phyloP scores from a whole-genome alignment of 2,888 invertebrate species.

The Lasius platythorax region DNA sequence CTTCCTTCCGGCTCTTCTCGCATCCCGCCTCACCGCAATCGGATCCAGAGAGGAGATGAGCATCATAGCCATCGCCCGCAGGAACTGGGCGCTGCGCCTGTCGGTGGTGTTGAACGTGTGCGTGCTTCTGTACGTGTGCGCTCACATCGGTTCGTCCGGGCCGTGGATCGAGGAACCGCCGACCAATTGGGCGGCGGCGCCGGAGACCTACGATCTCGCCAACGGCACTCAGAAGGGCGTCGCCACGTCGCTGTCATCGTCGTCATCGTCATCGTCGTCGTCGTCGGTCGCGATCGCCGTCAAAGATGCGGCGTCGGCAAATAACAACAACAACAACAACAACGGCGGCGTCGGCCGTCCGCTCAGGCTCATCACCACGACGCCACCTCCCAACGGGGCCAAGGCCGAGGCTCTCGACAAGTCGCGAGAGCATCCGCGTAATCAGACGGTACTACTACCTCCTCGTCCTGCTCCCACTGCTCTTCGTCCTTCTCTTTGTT shows the following conservation, averaged over 20 bases:
- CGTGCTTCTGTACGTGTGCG: constrained; percentile 91
- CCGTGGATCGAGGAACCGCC: constrained; percentile 86
- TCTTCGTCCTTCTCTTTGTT: neutral
- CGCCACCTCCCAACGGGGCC: constrained; percentile 65
- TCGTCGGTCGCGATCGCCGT: constrained; percentile 77
- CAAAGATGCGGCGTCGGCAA: constrained; percentile 53
- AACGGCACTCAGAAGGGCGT: constrained; percentile 69
- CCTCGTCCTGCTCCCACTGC: neutral
- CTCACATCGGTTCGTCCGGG: constrained; percentile 87
- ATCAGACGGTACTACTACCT: constrained; percentile 65
- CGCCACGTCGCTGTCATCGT: constrained; percentile 37
- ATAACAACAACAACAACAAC: constrained; percentile 1
- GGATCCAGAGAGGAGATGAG: constrained; percentile 73
- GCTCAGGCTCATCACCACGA: constrained; percentile 57
- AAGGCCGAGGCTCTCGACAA: constrained; percentile 59
- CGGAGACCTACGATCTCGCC: constrained; percentile 80
- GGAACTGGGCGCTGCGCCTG: constrained; percentile 91
- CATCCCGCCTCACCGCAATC: neutral
- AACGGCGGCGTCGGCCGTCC: constrained; percentile 9
- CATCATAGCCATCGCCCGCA: constrained; percentile 86
- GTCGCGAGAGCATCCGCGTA: constrained; percentile 49
- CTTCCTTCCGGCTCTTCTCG: neutral
- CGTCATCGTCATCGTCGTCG: constrained; percentile 76
- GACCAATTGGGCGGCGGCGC: constrained; percentile 78
- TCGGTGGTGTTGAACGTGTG: constrained; percentile 92